Evolutionary conservation across 2,797 vertebrate species (phyloP), one percentile per base, ranked within the genome.

Genomic region (Xerus rutilus): DNA sequence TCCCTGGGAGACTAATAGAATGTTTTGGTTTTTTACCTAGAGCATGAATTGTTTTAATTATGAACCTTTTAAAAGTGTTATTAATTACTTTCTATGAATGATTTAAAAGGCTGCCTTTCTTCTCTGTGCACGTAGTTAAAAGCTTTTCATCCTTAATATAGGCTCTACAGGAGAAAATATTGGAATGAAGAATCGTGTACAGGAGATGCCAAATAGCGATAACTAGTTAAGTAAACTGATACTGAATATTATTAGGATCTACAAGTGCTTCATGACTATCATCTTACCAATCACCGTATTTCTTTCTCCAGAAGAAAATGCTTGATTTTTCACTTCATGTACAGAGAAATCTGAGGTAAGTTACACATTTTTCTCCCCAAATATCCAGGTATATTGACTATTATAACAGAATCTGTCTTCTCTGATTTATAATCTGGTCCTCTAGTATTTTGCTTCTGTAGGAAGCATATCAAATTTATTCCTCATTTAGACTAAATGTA

Each of bases 21-120:
- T 57, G 54, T 57, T 57, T 57, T 57, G 20, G 18, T n/a, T 59
- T 23, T 43, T 52, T 14, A 0, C 11, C 35, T 83, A 67, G 23
- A 69, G 20, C 70, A 73, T n/a, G 49, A 62, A 57, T 91, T 93
- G 62, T 87, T 95, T 96, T 90, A 95, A 95, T 96, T 96, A 92
- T 84, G 45, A 70, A 81, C 83, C 20, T 73, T 94, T 95, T 35
- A 4, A 83, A 96, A 91, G 70, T 93, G 67, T 81, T 97, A 96
- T 96, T 93, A 93, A 93, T 96, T 94, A 28, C 39, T 94, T 86
- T 85, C 76, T 84, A 43, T 91, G 64, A 97, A 89, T 91, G 45
- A 87, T 92, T 93, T 45, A 91, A 95, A 94, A 91, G 62, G 7
- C 39, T 86, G 54, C 28, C 32, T 96, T 20, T 94, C 25, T 93